Percentiles rank a stretch among this genome's conserved stretches.
Conservation (phyloP, 1,140 invertebrate species). For the Brachionus rubens region DNA sequence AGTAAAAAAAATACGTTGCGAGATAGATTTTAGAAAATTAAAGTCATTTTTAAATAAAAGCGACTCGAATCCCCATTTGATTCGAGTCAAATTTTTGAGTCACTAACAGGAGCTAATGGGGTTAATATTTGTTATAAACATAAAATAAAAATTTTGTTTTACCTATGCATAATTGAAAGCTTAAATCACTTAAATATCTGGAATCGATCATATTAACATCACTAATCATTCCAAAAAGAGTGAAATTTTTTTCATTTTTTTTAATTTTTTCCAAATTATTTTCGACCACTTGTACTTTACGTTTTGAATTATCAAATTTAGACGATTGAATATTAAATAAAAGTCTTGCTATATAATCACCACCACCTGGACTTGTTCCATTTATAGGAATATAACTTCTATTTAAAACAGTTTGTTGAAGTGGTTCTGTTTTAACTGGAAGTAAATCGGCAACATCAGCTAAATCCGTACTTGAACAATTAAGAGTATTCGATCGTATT, state of each 20-base stretch:
- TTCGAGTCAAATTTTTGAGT: no score
- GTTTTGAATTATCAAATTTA: slow-evolving; percentile 5
- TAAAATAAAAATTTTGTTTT: neutral
- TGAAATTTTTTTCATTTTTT: slow-evolving; percentile 22
- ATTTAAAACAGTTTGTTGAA: neutral
- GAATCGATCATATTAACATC: slow-evolving; percentile 35
- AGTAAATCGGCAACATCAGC: neutral
- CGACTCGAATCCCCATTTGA: no score
- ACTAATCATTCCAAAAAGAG: slow-evolving; percentile 14
- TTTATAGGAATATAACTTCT: slow-evolving; percentile 34
- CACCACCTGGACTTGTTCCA: slow-evolving; percentile 3
- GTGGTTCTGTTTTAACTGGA: neutral
- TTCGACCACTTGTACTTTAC: neutral
- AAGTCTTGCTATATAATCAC: slow-evolving; percentile 23
- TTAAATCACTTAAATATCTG: neutral
- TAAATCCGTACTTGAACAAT: neutral
- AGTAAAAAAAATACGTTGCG: no score
- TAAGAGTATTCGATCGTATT: slow-evolving; percentile 3
- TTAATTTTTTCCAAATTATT: neutral
- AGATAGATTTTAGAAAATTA: no score
- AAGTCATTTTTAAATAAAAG: no score
- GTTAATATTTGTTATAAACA: no score
- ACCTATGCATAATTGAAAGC: slow-evolving; percentile 43
- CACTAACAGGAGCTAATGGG: no score
- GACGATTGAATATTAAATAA: neutral